These are phyloP conservation scores for Bergia sp. DNA, from an alignment of 92 coral and sea anemone genomes.

Conservation along the genomic window DNA sequence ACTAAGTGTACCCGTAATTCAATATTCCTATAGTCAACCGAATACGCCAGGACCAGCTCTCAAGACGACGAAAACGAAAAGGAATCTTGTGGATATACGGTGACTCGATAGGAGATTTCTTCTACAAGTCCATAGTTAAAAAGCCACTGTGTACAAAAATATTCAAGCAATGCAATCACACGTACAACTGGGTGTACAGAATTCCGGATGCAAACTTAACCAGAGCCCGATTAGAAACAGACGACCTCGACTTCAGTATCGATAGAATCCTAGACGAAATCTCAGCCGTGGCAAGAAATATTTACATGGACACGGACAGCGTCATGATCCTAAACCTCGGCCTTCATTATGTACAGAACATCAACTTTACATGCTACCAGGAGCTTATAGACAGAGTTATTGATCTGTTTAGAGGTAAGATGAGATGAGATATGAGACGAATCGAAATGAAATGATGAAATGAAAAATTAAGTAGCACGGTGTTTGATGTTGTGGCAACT, in stretches of 20 bases:
- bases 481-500: too few relatives aligned
- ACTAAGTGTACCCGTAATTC: background rate
- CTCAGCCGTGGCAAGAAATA: slow-evolving; percentile 48
- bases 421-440: too few relatives aligned
- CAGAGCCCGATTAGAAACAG: slow-evolving; percentile 68
- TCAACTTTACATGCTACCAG: slow-evolving; percentile 72
- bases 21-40: background rate
- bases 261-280: slow-evolving; percentile 71
- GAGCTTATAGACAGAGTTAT: slow-evolving; percentile 68
- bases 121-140: slow-evolving; percentile 70
- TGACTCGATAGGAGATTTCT: slow-evolving; percentile 83
- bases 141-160: slow-evolving; percentile 68
- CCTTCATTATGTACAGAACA: slow-evolving; percentile 85
- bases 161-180: slow-evolving; percentile 65
- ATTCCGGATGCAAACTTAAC: slow-evolving; percentile 74
- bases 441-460: background rate
- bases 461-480: too few relatives aligned
- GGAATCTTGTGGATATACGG: slow-evolving; percentile 84
- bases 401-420: slow-evolving; percentile 59
- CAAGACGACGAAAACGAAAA: slow-evolving; percentile 8
- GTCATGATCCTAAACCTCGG: slow-evolving; percentile 77
- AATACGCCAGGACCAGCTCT: background rate
- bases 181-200: slow-evolving; percentile 84
- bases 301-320: slow-evolving; percentile 62
- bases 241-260: slow-evolving; percentile 67